Base-by-base conservation (phyloP, 2,797 vertebrate species). In the Pipistrellus pygmaeus region DNA sequence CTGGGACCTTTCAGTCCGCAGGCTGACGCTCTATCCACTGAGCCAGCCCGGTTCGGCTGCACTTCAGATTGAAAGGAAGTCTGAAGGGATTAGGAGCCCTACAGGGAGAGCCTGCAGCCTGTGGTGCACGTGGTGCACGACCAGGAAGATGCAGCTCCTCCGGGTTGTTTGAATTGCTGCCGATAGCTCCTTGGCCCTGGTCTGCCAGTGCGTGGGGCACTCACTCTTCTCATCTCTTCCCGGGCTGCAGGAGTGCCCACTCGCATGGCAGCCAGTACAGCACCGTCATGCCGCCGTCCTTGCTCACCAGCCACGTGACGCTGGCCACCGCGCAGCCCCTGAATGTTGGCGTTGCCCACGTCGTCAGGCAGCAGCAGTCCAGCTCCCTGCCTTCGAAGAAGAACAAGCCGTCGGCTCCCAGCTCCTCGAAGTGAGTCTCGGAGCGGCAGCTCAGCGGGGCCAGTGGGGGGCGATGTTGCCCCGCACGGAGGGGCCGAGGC, bases 201-300 rank as follows among this genome's bases (percentile, higher is more conserved):
- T 20, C 90, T 90, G 62, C 32, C 20, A 18, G 17, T n/a, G 80
- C 38, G 64, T 78, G 46, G 7, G 30, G 51, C 3, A 76, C 64
- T 95, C 51, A 23, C 13, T 82, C 20, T 85, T 48, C n/a, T 80
- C n/a, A 9, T 90, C 60, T 88, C 57, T 48, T 71, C 69, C 51
- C 75, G 44, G 91, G 85, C 68, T 60, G 21, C 75, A 99, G 98
- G 98, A 99, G 97, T 82, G 98, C 98, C 18, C 98, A 99, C 97
- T 99, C 99, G 92, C 99, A 99, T 86, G 99, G 99, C 64, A 99
- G 95, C 98, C 99, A 99, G 98, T 99, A 99, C 15, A 99, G 99
- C 69, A 98, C 98, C 3, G 97, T 98, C 92, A 98, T 98, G 98
- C 99, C 99, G 97, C 99, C 99, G 1, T 98, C 99, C 5, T 97